Evolutionary conservation across 2,888 invertebrate species (phyloP), one percentile per base, ranked within the genome.

Genomic region (Polyommatus iphigenia): DNA sequence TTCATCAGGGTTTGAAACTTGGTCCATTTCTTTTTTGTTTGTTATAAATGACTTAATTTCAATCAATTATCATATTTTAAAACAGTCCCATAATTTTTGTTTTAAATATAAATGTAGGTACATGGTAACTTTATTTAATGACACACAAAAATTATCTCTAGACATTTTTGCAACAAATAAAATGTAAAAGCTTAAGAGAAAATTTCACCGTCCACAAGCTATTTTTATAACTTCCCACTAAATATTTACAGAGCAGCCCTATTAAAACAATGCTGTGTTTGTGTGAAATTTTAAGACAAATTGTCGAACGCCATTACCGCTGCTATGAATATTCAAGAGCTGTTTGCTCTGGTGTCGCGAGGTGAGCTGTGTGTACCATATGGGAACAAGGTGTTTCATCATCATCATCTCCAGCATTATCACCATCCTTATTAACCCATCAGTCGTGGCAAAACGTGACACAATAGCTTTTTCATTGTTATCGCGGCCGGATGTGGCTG

Each of bases 251-350:
- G 20, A 54, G 50, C 75, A 75, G 54, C 75, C 75, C 75, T 83
- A 81, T 82, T 83, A 85, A 83, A 85, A 85, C 85, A 85, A 67
- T 67, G 85, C 86, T 82, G 81, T 90, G 89, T 92, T 93, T 92
- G 93, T 91, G 92, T 93, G 92, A 93, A 92, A 93, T 90, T 90
- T 90, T 88, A 88, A 89, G 91, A 89, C 90, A 91, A 90, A 90
- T 91, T 91, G 90, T 89, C 87, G 87, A 89, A 90, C 89, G 85
- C 86, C 87, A 83, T 85, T 83, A 72, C 77, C 41, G 85, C 85
- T 87, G 83, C 54, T 85, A 89, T 93, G 92, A 93, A 93, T 93
- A 93, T 93, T 91, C 91, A 93, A 87, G 84, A 83, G 83, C 80
- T 83, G 85, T 87, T 84, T 85, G 88, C 86, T 86, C 81, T 81